Evolutionary conservation across 2,888 invertebrate species (phyloP).

Genomic region (Patella caerulea): DNA sequence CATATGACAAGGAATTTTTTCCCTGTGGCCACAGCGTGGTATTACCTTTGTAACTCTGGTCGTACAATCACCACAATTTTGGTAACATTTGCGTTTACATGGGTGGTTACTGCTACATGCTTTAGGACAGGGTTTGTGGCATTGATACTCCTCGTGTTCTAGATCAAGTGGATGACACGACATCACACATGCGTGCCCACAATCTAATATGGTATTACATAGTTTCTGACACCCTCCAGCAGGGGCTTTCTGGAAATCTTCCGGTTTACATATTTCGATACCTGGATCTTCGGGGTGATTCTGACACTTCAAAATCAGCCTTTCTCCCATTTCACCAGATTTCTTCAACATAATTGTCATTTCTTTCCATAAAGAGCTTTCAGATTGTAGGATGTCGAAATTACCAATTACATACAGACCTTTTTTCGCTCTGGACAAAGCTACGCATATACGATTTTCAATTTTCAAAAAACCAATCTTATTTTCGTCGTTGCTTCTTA

Average conservation of each 20-base stretch:
- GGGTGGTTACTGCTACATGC: slow-evolving; percentile 41
- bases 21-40: slow-evolving; percentile 14
- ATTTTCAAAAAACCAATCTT: slow-evolving; percentile 63
- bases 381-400: slow-evolving; percentile 66
- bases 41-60: slow-evolving; percentile 14
- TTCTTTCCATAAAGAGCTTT: slow-evolving; percentile 53
- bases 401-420: slow-evolving; percentile 57
- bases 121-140: slow-evolving; percentile 48
- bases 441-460: slow-evolving; percentile 66
- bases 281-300: slow-evolving; percentile 31
- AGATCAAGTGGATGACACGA: slow-evolving; percentile 78
- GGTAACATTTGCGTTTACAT: slow-evolving; percentile 46
- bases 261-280: slow-evolving; percentile 25
- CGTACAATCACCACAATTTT: slow-evolving; percentile 39
- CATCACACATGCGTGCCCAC: slow-evolving; percentile 78
- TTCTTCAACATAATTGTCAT: slow-evolving; percentile 70
- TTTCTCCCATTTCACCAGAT: slow-evolving; percentile 65
- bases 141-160: slow-evolving; percentile 73
- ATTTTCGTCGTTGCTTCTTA: slow-evolving; percentile 56
- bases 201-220: slow-evolving; percentile 75
- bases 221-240: slow-evolving; percentile 76
- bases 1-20: slow-evolving; percentile 29
- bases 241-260: slow-evolving; percentile 51
- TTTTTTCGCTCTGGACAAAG: slow-evolving; percentile 64
- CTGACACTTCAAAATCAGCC: slow-evolving; percentile 35